Conservation (phyloP, 2,113 vertebrate species). For the Chrysemys picta region DNA sequence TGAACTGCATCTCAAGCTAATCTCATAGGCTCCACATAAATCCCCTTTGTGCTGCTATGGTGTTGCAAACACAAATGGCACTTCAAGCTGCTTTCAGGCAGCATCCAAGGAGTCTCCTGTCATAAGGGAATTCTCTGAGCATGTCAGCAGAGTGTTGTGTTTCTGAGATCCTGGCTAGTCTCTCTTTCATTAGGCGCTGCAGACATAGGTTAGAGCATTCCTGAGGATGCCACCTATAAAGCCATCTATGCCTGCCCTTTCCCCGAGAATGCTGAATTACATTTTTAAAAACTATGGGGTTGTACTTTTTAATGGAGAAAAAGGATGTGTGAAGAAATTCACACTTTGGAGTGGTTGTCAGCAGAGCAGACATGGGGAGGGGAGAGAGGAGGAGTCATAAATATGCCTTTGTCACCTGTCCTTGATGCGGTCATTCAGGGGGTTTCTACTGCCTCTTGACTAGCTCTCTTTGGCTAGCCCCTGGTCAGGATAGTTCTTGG, state of each 20-base stretch:
- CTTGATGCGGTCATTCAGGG: too few species aligned
- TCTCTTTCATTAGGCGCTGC: background rate
- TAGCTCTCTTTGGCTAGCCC: too few species aligned
- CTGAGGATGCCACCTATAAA: background rate
- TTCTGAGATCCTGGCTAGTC: background rate
- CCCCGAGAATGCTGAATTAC: background rate
- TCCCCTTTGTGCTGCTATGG: background rate
- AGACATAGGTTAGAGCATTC: background rate
- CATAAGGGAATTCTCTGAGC: fast-evolving
- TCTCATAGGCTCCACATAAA: background rate
- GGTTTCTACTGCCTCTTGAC: too few species aligned
- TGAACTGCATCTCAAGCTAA: background rate
- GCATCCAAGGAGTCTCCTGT: background rate
- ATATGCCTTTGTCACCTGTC: too few species aligned
- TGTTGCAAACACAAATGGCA: background rate
- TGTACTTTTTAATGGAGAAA: background rate
- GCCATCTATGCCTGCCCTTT: background rate
- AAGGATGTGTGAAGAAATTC: fast-evolving
- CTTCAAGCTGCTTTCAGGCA: background rate
- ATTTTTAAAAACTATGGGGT: background rate
- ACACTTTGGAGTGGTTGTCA: fast-evolving
- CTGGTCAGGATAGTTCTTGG: too few species aligned
- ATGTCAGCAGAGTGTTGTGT: fast-evolving
- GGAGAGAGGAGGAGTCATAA: fast-evolving
- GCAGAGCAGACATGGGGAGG: fast-evolving